Evolutionary conservation across 2,797 vertebrate species (phyloP).

Genomic region (Knipowitschia caucasica): DNA sequence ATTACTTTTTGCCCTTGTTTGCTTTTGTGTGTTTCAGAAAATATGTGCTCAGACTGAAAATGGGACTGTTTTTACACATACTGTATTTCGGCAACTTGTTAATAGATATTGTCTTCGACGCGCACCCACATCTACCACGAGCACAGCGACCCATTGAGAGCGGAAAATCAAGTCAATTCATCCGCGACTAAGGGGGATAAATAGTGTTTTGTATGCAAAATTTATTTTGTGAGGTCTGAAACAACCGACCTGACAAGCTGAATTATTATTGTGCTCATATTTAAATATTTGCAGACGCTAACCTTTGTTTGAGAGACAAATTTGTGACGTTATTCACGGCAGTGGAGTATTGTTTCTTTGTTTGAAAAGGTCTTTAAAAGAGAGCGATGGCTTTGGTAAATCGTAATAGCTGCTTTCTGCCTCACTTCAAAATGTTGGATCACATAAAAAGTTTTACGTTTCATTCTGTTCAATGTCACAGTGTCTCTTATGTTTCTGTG

Average conservation of each 20-base stretch:
- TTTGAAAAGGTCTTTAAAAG: constrained; percentile 73
- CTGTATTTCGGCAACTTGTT: constrained; percentile 16
- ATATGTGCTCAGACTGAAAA: constrained; percentile 24
- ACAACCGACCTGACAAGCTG: constrained; percentile 73
- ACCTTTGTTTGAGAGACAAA: constrained; percentile 77
- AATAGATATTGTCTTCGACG: constrained; percentile 21
- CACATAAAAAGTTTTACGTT: not conserved
- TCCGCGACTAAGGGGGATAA: constrained; percentile 60
- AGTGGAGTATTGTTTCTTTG: constrained; percentile 65
- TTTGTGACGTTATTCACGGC: constrained; percentile 67
- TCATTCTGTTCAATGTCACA: too few species aligned
- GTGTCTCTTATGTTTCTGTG: too few species aligned
- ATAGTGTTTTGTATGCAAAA: constrained; percentile 60
- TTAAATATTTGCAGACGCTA: constrained; percentile 81
- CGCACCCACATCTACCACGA: constrained; percentile 11
- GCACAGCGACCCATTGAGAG: constrained; percentile 49
- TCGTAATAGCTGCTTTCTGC: constrained; percentile 56
- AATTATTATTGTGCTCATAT: constrained; percentile 78
- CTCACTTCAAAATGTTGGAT: constrained; percentile 14
- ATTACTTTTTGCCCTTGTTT: constrained; percentile 23
- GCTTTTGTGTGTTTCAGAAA: constrained; percentile 24
- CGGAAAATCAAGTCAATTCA: constrained; percentile 69
- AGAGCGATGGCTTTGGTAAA: constrained; percentile 76
- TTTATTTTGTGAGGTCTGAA: constrained; percentile 66
- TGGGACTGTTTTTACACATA: constrained; percentile 17